Base-by-base conservation (phyloP, 2,113 vertebrate genomes). In the Oplegnathus fasciatus region DNA sequence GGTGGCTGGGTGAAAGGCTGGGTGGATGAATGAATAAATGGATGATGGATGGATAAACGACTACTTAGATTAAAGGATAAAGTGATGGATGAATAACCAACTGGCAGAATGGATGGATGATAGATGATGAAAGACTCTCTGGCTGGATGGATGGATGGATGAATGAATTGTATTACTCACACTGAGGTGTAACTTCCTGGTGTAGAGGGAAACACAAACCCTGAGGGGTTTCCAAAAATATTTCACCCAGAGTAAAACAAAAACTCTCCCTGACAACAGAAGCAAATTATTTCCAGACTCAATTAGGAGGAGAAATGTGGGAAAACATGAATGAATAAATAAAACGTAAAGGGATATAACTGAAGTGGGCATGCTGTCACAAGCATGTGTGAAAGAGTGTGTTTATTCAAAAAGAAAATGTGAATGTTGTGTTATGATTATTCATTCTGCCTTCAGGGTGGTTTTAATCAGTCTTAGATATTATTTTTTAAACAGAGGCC, bases 401-500 rank as follows among this genome's bases (percentile, higher is more conserved):
- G 44, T 60, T 44, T 50, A 46, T 50, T 32, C n/a, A 34, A 1
- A 52, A 50, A 13, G 14, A 61, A 60, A 34, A 48, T 3, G 67
- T 6, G n/a, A 67, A 61, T n/a, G 20, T 18, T n/a, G 68, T 26
- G 37, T 68, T 52, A 5, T 74, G 76, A 80, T 81, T 86, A 72
- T 79, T 86, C 68, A 78, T 78, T 42, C 52, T 28, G 73, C 84
- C 81, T 40, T 22, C 75, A 14, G 83, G 75, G 15, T 18, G 14
- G 2, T 62, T 75, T 48, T 71, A 70, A 86, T 78, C 46, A 0
- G 17, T 15, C 32, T 28, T 1, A 15, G 32, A 80, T 62, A 40
- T 57, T 55, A 44, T 72, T 71, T 74, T 88, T 77, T 66, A 67
- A 88, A 64, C 78, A 57, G 30, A 61, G n/a, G 67, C 48, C 50